A percentile compares a stretch with the other conserved stretches of the same genome.
phyloP scores from a whole-genome alignment of 2,797 vertebrate genomes.

The Sphenopsis melanotis region DNA sequence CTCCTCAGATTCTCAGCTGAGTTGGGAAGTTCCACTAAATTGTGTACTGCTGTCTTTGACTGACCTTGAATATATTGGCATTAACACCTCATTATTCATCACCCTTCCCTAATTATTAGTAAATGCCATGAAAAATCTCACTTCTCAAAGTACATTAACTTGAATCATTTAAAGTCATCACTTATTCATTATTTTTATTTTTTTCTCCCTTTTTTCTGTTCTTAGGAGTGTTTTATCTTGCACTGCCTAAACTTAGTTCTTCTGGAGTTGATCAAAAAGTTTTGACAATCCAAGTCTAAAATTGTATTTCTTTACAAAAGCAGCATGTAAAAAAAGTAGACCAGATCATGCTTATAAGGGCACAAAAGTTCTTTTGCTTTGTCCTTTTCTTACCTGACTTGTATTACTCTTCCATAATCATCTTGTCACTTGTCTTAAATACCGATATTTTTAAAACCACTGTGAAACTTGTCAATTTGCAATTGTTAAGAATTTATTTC shows the following conservation, averaged over 20 bases:
- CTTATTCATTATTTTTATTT: neutral
- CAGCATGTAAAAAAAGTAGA: neutral
- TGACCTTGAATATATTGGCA: neutral
- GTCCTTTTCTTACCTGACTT: neutral
- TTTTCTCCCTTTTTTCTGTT: neutral
- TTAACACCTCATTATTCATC: neutral
- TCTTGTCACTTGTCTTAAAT: constrained; percentile 16
- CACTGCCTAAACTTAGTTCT: neutral
- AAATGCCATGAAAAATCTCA: neutral
- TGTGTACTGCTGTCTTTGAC: neutral
- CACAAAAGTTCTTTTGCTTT: neutral
- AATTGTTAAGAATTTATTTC: constrained; percentile 25
- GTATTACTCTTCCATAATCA: constrained; percentile 8
- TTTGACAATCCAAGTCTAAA: neutral
- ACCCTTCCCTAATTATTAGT: neutral
- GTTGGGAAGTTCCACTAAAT: neutral
- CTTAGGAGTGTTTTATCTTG: neutral
- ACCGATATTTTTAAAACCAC: constrained; percentile 3
- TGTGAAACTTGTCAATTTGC: constrained; percentile 33
- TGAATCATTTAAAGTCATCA: neutral
- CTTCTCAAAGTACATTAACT: neutral
- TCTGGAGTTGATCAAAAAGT: neutral
- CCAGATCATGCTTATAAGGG: neutral
- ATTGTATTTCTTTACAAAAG: neutral
- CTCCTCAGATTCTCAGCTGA: neutral